A percentile compares a stretch with the other conserved stretches of the same genome.
Conservation (phyloP, 2,113 vertebrate genomes). For the Psilopsiagon aymara region DNA sequence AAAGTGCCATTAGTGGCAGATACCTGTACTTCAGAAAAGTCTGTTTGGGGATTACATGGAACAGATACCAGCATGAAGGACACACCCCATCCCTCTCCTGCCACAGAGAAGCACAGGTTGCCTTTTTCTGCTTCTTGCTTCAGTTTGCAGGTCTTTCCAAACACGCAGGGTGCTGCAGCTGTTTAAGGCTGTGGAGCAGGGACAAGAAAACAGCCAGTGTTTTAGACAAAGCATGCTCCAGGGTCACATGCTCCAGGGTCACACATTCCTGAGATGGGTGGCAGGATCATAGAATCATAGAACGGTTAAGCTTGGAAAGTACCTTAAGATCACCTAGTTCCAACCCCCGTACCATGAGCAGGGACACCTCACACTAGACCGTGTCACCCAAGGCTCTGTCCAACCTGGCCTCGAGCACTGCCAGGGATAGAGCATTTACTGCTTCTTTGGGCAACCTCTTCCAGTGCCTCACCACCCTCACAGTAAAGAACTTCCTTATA, state of each 20-base stretch:
- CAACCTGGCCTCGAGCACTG: not conserved
- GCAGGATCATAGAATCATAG: not conserved
- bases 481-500: not conserved
- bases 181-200: fast-evolving
- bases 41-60: not conserved
- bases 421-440: not conserved
- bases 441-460: not conserved
- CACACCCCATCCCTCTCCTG: not conserved
- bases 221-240: not conserved
- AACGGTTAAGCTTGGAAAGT: not conserved
- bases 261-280: fast-evolving
- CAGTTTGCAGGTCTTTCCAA: not conserved
- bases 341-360: not conserved
- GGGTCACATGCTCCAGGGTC: not conserved
- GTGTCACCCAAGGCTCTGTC: not conserved
- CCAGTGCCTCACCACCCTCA: not conserved
- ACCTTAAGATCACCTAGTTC: not conserved
- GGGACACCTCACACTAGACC: not conserved
- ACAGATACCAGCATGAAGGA: not conserved
- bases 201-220: not conserved
- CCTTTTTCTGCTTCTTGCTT: not conserved
- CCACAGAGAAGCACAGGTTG: not conserved
- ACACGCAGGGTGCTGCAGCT: not conserved
- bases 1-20: not conserved
- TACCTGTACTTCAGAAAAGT: not conserved